Percentiles rank a stretch among this genome's conserved stretches.
Evolutionary conservation across 2,113 vertebrate species (phyloP).

Genomic region (Heterotis niloticus): DNA sequence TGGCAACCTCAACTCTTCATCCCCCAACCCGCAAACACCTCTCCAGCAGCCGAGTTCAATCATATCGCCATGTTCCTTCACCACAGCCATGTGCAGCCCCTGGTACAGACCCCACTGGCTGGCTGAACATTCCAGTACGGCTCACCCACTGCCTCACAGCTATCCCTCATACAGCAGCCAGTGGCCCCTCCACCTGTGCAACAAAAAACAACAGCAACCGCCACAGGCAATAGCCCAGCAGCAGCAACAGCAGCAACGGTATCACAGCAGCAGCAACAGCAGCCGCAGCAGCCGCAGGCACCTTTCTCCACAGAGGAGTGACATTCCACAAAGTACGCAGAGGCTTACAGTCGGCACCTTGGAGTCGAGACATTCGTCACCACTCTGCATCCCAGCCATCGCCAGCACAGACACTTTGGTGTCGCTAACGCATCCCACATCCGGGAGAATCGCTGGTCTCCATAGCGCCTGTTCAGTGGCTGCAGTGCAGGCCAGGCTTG

Average conservation of each 20-base stretch:
- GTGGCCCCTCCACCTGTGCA: slow-evolving; percentile 46
- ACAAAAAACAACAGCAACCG: slow-evolving; percentile 46
- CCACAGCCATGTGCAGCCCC: slow-evolving; percentile 82
- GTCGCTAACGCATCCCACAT: slow-evolving; percentile 77
- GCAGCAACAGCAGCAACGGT: slow-evolving; percentile 47
- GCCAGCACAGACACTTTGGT: slow-evolving; percentile 81
- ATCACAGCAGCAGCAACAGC: slow-evolving; percentile 48
- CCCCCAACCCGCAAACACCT: slow-evolving; percentile 71
- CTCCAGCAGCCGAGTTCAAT: slow-evolving; percentile 71
- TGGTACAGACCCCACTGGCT: slow-evolving; percentile 84
- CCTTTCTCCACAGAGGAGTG: slow-evolving; percentile 73
- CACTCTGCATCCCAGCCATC: slow-evolving; percentile 98
- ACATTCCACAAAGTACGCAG: slow-evolving; percentile 84
- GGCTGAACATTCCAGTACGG: slow-evolving; percentile 88
- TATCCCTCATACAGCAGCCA: slow-evolving; percentile 80
- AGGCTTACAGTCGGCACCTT: slow-evolving; percentile 85
- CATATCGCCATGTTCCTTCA: slow-evolving; percentile 87
- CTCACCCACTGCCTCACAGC: slow-evolving; percentile 84
- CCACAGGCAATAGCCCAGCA: slow-evolving; percentile 45
- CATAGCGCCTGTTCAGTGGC: slow-evolving; percentile 70
- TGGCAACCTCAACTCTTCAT: slow-evolving; percentile 75
- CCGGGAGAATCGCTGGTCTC: slow-evolving; percentile 87
- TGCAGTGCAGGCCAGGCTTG: slow-evolving; percentile 60
- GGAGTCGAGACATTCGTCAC: slow-evolving; percentile 84
- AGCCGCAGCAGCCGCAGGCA: slow-evolving; percentile 58